Percentiles rank a stretch among this genome's conserved stretches.
These are phyloP conservation scores for Procapra przewalskii DNA, from an alignment of 2,113 vertebrate species.

Conservation along the genomic window DNA sequence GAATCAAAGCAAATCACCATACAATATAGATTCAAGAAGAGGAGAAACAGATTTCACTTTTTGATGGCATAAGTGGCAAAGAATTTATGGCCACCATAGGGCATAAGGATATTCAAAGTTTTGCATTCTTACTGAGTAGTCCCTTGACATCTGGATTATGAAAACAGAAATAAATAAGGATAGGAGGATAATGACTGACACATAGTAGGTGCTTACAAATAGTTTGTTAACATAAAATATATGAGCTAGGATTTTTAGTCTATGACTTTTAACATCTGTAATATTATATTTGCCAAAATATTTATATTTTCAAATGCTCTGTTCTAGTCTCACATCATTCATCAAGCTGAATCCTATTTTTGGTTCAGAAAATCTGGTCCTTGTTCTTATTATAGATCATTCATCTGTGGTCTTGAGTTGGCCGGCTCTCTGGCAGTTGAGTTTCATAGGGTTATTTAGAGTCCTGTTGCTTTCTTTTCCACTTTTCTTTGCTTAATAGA, in stretches of 20 bases:
- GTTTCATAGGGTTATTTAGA: background rate
- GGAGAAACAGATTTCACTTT: background rate
- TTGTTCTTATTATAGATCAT: background rate
- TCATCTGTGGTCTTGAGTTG: background rate
- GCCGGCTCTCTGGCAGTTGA: background rate
- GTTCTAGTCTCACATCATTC: background rate
- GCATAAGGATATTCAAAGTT: background rate
- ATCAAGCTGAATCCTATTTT: background rate
- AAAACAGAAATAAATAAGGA: background rate
- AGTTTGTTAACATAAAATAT: background rate
- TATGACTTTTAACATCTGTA: background rate
- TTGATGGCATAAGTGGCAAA: background rate
- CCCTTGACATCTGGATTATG: background rate
- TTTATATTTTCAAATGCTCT: conserved; percentile 7
- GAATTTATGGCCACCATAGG: background rate
- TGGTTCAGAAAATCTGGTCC: conserved; percentile 4
- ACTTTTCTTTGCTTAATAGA: background rate
- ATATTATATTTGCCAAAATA: background rate
- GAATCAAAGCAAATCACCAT: background rate
- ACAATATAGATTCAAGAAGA: background rate
- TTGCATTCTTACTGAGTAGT: background rate
- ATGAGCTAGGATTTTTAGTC: background rate
- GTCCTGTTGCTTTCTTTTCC: background rate
- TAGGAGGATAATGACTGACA: background rate
- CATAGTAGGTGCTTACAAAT: background rate